Percentiles rank a stretch among this genome's conserved stretches.
These are phyloP conservation scores for Sebastes hubbsi DNA, from an alignment of 2,797 vertebrate genomes.

Conservation along the genomic window DNA sequence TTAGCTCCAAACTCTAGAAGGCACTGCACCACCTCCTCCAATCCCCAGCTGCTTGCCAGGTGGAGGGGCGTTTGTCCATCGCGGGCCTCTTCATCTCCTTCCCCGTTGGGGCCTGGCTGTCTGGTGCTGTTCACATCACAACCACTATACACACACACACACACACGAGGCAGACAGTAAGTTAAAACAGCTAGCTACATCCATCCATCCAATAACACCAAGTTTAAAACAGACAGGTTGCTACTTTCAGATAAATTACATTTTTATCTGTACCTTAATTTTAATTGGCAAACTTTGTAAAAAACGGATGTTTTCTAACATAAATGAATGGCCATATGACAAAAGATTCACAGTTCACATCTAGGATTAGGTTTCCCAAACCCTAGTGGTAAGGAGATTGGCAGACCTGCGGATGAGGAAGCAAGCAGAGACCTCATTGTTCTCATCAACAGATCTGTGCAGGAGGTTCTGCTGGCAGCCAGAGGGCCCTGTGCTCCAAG, in stretches of 20 bases:
- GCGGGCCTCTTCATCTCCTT: conserved; percentile 95
- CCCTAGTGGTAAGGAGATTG: not conserved
- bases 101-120: conserved; percentile 90
- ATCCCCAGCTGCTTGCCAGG: conserved; percentile 94
- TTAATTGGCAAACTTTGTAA: not conserved
- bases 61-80: conserved; percentile 96
- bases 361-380: not conserved
- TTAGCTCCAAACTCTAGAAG: conserved; percentile 98
- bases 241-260: not conserved
- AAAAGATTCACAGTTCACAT: not conserved
- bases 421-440: conserved; percentile 91
- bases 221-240: not conserved
- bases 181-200: not conserved
- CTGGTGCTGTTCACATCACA: conserved; percentile 96
- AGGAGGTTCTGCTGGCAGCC: conserved; percentile 95
- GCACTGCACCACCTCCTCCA: conserved; percentile 97
- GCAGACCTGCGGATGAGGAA: conserved; percentile 97
- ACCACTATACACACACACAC: conserved; percentile 79
- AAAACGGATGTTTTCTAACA: not conserved
- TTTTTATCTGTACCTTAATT: not conserved
- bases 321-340: not conserved
- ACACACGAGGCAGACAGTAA: not conserved
- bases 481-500: conserved; percentile 91
- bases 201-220: not conserved
- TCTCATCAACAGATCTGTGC: conserved; percentile 95